Conservation (phyloP, 1,140 invertebrate species). For the Arion vulgaris region DNA sequence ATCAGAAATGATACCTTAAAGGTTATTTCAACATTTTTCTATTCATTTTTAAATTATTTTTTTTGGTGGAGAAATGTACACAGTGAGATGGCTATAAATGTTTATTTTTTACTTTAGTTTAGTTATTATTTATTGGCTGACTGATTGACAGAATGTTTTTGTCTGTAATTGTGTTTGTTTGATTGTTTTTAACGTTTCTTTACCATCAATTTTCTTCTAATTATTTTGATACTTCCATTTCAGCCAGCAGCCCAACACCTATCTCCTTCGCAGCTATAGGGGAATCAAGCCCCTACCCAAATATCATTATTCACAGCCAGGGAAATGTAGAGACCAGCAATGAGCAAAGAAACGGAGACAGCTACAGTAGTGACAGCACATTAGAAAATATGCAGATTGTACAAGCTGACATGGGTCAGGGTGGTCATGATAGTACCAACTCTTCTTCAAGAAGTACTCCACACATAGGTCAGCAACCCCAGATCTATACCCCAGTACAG, state of each 20-base stretch:
- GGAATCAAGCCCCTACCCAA: not conserved
- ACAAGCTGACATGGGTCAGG: not conserved
- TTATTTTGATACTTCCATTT: not conserved
- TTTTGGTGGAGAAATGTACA: too few relatives aligned
- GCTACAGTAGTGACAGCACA: conserved; percentile 11
- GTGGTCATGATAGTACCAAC: not conserved
- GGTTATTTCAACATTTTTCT: too few relatives aligned
- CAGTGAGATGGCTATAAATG: too few relatives aligned
- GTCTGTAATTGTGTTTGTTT: too few relatives aligned
- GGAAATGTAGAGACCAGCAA: not conserved
- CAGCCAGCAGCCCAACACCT: conserved; percentile 4
- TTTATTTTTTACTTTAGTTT: too few relatives aligned
- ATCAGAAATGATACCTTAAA: too few relatives aligned
- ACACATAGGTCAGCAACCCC: not conserved
- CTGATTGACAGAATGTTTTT: too few relatives aligned
- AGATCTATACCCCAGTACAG: not conserved
- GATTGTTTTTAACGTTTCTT: not conserved
- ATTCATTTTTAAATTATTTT: too few relatives aligned
- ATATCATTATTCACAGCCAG: conserved; percentile 10
- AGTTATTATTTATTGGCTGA: too few relatives aligned
- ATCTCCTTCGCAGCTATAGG: not conserved
- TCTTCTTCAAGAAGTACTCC: not conserved
- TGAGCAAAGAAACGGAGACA: not conserved
- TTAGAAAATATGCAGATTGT: not conserved
- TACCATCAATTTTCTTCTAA: not conserved